Percentiles rank a stretch among this genome's conserved stretches.
Evolutionary conservation across 2,888 invertebrate species (phyloP).

Genomic region (Hyposoter dolosus): DNA sequence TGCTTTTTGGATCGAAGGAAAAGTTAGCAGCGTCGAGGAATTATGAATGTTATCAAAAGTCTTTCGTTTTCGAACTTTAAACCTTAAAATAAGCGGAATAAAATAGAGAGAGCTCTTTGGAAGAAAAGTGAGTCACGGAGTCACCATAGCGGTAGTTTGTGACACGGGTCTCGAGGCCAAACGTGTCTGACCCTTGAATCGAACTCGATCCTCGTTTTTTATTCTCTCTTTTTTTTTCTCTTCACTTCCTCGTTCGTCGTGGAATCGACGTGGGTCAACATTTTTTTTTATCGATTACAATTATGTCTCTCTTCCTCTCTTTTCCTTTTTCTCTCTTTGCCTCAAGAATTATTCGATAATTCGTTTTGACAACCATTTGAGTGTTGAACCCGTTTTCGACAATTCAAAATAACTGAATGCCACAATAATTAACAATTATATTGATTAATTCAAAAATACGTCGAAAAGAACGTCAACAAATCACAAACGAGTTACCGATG

Average conservation of each 20-base stretch:
- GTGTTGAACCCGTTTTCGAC: neutral
- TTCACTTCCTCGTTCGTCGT: slow-evolving; percentile 36
- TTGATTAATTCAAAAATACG: neutral
- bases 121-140: slow-evolving; percentile 54
- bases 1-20: too few species aligned
- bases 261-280: slow-evolving; percentile 38
- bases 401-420: neutral
- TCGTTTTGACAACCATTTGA: neutral
- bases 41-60: slow-evolving; percentile 7
- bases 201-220: slow-evolving; percentile 39
- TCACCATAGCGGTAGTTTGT: slow-evolving; percentile 44
- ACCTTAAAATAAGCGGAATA: neutral
- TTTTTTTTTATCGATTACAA: slow-evolving; percentile 40
- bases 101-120: slow-evolving; percentile 5
- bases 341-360: slow-evolving; percentile 32
- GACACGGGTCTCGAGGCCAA: slow-evolving; percentile 56
- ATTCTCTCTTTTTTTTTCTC: slow-evolving; percentile 22
- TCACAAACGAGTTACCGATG: neutral
- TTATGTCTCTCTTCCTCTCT: slow-evolving; percentile 20
- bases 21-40: neutral
- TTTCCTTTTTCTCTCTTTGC: neutral
- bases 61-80: neutral
- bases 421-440: neutral
- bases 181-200: slow-evolving; percentile 60
- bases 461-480: neutral